A percentile compares a stretch with the other conserved stretches of the same genome.
Conservation (phyloP, 2,888 invertebrate genomes). For the Eupeodes luniger region DNA sequence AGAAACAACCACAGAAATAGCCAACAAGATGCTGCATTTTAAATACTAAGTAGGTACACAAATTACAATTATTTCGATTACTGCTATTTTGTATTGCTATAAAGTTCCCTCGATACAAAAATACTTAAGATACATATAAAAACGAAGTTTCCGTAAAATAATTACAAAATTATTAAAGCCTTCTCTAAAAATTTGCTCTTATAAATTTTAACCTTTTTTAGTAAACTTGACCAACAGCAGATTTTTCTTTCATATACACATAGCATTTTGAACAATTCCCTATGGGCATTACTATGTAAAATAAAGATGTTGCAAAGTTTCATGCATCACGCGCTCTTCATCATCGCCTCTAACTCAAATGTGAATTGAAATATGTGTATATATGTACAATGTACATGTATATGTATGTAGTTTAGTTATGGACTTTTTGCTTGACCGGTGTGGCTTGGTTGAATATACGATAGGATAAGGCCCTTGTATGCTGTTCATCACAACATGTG, state of each 20-base stretch:
- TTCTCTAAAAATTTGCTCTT: background rate
- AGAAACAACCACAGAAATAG: too few species aligned
- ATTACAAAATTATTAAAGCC: too few species aligned
- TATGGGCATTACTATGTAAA: conserved; percentile 11
- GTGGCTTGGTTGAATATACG: background rate
- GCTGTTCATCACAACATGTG: background rate
- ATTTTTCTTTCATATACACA: background rate
- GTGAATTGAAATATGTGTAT: background rate
- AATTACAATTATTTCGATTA: too few species aligned
- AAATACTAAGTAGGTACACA: too few species aligned
- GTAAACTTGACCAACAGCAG: conserved; percentile 5
- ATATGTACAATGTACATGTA: too few species aligned
- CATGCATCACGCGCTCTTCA: conserved; percentile 2
- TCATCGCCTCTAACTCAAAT: conserved; percentile 2
- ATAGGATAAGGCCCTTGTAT: background rate
- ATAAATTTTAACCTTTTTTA: background rate
- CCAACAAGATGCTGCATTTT: too few species aligned
- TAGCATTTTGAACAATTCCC: background rate
- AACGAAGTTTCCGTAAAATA: too few species aligned
- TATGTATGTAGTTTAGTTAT: background rate
- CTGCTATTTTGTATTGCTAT: too few species aligned
- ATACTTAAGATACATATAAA: too few species aligned
- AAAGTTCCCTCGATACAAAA: too few species aligned
- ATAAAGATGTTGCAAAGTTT: conserved; percentile 25
- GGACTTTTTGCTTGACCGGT: conserved; percentile 5